Percentiles rank a stretch among this genome's conserved stretches.
Conservation (phyloP, 2,797 vertebrate genomes). For the Danionella dracula region DNA sequence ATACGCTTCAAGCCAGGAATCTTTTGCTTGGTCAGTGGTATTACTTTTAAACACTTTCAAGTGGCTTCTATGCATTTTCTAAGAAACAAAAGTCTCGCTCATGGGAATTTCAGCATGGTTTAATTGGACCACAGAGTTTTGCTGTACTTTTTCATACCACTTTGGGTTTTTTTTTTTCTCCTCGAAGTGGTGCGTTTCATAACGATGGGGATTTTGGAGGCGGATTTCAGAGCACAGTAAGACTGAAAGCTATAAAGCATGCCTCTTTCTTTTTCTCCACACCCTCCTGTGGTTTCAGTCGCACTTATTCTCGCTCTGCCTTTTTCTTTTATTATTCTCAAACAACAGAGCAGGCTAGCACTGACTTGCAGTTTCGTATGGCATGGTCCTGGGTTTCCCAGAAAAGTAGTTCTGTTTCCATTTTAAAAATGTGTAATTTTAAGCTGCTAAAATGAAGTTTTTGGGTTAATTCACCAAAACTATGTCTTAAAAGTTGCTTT, state of each 20-base stretch:
- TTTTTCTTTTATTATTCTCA: conserved; percentile 22
- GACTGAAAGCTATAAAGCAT: conserved; percentile 16
- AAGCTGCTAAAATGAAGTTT: neutral
- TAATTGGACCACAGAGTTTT: neutral
- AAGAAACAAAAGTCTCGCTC: neutral
- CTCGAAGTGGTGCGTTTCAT: neutral
- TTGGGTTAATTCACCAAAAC: too few relatives aligned
- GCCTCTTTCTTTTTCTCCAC: conserved; percentile 5
- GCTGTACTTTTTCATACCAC: conserved; percentile 9
- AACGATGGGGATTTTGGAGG: conserved; percentile 32
- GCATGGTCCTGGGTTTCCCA: conserved; percentile 26
- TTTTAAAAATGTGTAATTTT: neutral
- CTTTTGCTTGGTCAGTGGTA: neutral
- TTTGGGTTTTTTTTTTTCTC: neutral
- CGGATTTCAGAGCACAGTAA: conserved; percentile 24
- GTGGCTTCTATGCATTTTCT: neutral
- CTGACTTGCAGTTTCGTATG: conserved; percentile 31
- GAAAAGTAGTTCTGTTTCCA: conserved; percentile 9
- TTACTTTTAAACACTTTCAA: neutral
- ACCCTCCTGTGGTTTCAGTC: conserved; percentile 23
- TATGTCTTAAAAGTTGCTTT: too few relatives aligned
- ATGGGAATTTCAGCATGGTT: conserved; percentile 5
- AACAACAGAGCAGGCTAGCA: conserved; percentile 13
- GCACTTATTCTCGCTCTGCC: neutral
- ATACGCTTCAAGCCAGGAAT: neutral